A percentile compares a stretch with the other conserved stretches of the same genome.
Evolutionary conservation across 1,140 invertebrate genomes (phyloP).

Genomic region (Nephotettix cincticeps): DNA sequence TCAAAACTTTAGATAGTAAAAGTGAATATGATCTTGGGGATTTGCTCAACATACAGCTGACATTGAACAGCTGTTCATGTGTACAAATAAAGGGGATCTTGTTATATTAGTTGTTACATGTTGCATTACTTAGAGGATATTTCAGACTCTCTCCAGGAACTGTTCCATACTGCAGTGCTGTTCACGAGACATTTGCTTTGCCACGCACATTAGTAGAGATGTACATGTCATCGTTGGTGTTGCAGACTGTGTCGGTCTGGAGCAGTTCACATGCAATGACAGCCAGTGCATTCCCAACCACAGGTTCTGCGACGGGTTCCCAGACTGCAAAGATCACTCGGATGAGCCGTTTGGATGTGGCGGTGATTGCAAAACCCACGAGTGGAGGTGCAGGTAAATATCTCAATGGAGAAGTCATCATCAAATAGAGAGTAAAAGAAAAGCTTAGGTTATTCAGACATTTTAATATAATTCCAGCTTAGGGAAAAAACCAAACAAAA

Average conservation of each 20-base stretch:
- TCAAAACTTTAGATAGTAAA: too few species aligned
- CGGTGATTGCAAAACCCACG: constrained; percentile 54
- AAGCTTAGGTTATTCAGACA: background rate
- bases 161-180: too few species aligned
- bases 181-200: too few species aligned
- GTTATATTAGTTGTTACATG: too few species aligned
- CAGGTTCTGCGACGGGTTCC: constrained; percentile 62
- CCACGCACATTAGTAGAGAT: too few species aligned
- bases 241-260: constrained; percentile 50
- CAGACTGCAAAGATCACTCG: constrained; percentile 64
- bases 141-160: too few species aligned
- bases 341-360: constrained; percentile 65
- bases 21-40: too few species aligned
- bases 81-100: too few species aligned
- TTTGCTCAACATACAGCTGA: too few species aligned
- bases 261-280: constrained; percentile 58
- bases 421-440: background rate
- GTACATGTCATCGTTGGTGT: too few species aligned
- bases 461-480: background rate
- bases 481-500: background rate
- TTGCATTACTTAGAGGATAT: too few species aligned
- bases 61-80: too few species aligned
- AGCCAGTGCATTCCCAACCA: constrained; percentile 60
- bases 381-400: constrained; percentile 55
- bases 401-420: background rate